A percentile compares a stretch with the other conserved stretches of the same genome.
Conservation (phyloP, 1,140 invertebrate species). For the Episyrphus balteatus region DNA sequence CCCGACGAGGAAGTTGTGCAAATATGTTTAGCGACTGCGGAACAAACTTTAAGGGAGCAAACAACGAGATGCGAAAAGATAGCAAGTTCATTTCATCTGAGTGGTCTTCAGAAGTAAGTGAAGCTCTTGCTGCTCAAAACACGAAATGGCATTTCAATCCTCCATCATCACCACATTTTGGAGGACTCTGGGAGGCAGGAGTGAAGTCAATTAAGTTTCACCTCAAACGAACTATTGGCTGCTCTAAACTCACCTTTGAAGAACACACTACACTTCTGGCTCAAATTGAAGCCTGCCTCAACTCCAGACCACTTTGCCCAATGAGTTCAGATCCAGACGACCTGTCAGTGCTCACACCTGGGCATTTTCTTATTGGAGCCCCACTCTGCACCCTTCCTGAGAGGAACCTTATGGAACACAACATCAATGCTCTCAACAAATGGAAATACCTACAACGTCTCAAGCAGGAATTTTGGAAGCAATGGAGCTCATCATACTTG, state of each 20-base stretch:
- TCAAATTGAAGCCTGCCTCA: constrained; percentile 20
- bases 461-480: constrained; percentile 17
- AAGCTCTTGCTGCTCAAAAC: constrained; percentile 1
- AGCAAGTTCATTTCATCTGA: too few relatives aligned
- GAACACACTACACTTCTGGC: constrained; percentile 15
- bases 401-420: background rate
- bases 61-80: constrained; percentile 9
- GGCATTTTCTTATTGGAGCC: too few relatives aligned
- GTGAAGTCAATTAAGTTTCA: too few relatives aligned
- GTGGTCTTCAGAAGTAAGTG: too few relatives aligned
- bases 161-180: too few relatives aligned
- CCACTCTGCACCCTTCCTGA: constrained; percentile 15
- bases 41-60: constrained; percentile 25
- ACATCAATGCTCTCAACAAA: constrained; percentile 6
- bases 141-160: constrained; percentile 11
- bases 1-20: constrained; percentile 6
- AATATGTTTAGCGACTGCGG: constrained; percentile 22
- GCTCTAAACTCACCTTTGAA: constrained; percentile 15
- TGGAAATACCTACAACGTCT: constrained; percentile 5
- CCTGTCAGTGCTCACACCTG: constrained; percentile 24
- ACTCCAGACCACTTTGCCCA: constrained; percentile 19
- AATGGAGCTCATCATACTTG: background rate
- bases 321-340: constrained; percentile 21
- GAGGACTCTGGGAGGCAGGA: too few relatives aligned
- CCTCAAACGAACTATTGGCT: constrained; percentile 8